These are phyloP conservation scores for Penaeus japonicus DNA, from an alignment of 1,140 invertebrate genomes.

Conservation along the genomic window DNA sequence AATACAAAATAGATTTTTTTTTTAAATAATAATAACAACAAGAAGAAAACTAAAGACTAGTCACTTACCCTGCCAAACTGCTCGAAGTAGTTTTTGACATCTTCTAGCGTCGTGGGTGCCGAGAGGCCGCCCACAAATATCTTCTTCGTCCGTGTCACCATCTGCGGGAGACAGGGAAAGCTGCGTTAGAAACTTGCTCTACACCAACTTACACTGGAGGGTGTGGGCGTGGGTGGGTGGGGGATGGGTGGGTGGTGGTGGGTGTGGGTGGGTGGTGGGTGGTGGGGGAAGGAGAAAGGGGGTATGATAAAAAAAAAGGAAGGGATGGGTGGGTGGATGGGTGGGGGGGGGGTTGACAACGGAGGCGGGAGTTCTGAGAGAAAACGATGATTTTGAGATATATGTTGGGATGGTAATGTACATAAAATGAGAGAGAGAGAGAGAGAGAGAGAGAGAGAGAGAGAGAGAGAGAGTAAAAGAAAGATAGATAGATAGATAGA, in stretches of 20 bases:
- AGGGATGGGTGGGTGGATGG: too few species aligned
- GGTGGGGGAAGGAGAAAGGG: too few species aligned
- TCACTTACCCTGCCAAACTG: constrained; percentile 98
- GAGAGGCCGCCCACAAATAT: constrained; percentile 99
- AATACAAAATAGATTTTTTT: too few species aligned
- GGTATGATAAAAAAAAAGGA: too few species aligned
- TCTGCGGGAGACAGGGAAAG: constrained; percentile 74
- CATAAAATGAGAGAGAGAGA: not conserved
- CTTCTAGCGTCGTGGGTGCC: constrained; percentile 97
- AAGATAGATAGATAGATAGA: not conserved
- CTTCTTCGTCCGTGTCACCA: constrained; percentile 99
- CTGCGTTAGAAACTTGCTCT: not conserved
- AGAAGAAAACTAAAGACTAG: not conserved
- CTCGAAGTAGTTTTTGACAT: constrained; percentile 99
- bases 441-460: not conserved
- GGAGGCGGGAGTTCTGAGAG: too few species aligned
- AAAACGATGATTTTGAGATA: too few species aligned
- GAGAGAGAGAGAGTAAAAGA: not conserved
- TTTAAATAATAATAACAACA: not conserved
- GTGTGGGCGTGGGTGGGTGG: too few species aligned
- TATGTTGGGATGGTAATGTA: too few species aligned
- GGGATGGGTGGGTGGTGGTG: too few species aligned
- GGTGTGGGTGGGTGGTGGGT: too few species aligned
- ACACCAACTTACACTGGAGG: not conserved
- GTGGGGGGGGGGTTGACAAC: too few species aligned